Percentiles rank a stretch among this genome's conserved stretches.
These are phyloP conservation scores for Heliangelus exortis DNA, from an alignment of 2,797 vertebrate genomes.

Conservation along the genomic window DNA sequence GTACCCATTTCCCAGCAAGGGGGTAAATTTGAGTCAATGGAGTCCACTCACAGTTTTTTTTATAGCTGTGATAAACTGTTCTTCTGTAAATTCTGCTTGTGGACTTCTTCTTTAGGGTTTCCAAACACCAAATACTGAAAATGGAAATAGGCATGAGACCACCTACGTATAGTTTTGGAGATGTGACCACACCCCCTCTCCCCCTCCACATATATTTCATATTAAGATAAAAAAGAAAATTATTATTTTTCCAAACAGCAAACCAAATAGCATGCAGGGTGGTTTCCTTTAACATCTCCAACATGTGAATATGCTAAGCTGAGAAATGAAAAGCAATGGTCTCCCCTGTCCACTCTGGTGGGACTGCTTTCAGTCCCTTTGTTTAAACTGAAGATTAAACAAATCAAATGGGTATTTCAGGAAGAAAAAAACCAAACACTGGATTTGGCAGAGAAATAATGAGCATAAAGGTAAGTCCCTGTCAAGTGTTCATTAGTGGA, in stretches of 20 bases:
- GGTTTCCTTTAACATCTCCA: neutral
- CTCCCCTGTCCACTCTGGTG: neutral
- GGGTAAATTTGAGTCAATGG: neutral
- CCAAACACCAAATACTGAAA: neutral
- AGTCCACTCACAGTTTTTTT: neutral
- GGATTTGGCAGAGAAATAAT: neutral
- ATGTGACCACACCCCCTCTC: no score
- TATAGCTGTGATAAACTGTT: neutral
- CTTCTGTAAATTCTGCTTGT: neutral
- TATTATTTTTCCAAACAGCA: neutral
- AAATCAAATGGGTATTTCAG: neutral
- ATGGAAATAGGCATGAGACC: neutral
- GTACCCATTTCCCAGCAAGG: neutral
- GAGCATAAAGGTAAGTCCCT: neutral
- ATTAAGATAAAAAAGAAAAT: neutral
- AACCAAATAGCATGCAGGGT: neutral
- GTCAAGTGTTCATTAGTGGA: neutral
- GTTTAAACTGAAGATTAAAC: neutral
- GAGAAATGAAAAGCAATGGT: neutral
- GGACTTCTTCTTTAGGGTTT: neutral
- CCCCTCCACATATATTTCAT: no score
- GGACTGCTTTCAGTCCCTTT: neutral
- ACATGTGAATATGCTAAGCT: neutral
- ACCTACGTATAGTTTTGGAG: no score
- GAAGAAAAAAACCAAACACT: neutral